Evolutionary conservation across 2,113 vertebrate genomes (phyloP).

Genomic region (Ranitomeya variabilis): DNA sequence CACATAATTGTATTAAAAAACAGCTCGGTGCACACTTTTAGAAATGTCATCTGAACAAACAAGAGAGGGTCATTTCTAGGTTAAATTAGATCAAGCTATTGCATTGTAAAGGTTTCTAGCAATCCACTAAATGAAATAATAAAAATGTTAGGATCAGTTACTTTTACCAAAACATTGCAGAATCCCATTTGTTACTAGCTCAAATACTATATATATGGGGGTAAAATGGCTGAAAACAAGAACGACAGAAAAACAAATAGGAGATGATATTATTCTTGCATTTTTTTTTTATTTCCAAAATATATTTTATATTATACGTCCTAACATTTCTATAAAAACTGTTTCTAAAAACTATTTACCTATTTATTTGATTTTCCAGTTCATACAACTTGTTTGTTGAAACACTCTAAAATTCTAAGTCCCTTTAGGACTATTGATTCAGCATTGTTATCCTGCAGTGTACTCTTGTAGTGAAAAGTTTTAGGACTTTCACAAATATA

Average conservation of each 20-base stretch:
- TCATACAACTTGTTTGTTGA: too few species aligned
- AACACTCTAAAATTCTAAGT: too few species aligned
- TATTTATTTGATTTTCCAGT: too few species aligned
- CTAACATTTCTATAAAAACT: too few species aligned
- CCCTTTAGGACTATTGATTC: too few species aligned
- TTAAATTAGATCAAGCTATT: slow-evolving; percentile 71
- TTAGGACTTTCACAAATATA: too few species aligned
- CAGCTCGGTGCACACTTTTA: slow-evolving; percentile 78
- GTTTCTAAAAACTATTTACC: too few species aligned
- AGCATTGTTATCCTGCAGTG: too few species aligned
- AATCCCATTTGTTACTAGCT: neutral
- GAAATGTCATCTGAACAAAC: slow-evolving; percentile 82
- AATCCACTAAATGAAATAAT: neutral
- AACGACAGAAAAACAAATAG: neutral
- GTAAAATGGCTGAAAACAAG: neutral
- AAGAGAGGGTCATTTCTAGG: slow-evolving; percentile 79
- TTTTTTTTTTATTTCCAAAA: neutral
- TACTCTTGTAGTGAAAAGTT: too few species aligned
- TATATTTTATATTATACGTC: too few species aligned
- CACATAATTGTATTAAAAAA: slow-evolving; percentile 80
- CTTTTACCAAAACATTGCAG: neutral
- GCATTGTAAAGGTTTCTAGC: slow-evolving; percentile 14
- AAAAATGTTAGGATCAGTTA: neutral
- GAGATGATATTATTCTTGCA: neutral
- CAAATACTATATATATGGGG: neutral